These are phyloP conservation scores for Acinonyx jubatus DNA, from an alignment of 2,113 vertebrate species.

Conservation along the genomic window DNA sequence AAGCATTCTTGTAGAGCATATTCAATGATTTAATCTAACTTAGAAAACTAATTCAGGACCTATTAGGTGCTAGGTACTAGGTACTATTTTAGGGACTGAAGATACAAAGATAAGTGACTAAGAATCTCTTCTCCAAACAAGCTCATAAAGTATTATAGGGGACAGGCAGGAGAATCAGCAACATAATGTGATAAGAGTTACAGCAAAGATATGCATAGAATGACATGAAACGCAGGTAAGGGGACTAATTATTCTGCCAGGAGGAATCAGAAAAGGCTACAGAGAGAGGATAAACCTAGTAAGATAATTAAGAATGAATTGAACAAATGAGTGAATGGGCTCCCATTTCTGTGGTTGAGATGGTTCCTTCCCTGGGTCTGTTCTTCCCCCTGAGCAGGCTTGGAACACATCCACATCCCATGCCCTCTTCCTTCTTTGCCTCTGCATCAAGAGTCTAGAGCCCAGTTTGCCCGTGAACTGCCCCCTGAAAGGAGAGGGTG, in stretches of 20 bases:
- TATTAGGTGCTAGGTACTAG: not conserved
- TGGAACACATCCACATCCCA: not conserved
- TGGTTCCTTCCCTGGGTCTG: not conserved
- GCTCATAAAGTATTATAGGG: too few species aligned
- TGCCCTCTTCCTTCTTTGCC: not conserved
- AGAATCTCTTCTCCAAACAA: not conserved
- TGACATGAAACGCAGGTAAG: not conserved
- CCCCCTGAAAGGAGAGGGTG: not conserved
- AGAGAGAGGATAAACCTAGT: not conserved
- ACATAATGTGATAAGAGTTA: not conserved
- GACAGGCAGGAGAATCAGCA: not conserved
- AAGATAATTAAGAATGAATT: not conserved
- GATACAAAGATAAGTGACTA: not conserved
- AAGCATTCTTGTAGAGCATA: not conserved
- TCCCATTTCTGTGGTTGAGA: not conserved
- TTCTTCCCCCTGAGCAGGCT: not conserved
- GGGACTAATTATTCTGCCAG: not conserved
- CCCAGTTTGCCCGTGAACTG: not conserved
- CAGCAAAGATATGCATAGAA: not conserved
- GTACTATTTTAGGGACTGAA: not conserved
- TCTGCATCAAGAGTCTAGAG: not conserved
- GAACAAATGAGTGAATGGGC: not conserved
- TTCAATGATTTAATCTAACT: not conserved
- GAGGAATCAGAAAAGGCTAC: not conserved
- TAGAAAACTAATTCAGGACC: not conserved